Evolutionary conservation across 2,113 vertebrate genomes (phyloP).

Genomic region (Gopherus evgoodei): DNA sequence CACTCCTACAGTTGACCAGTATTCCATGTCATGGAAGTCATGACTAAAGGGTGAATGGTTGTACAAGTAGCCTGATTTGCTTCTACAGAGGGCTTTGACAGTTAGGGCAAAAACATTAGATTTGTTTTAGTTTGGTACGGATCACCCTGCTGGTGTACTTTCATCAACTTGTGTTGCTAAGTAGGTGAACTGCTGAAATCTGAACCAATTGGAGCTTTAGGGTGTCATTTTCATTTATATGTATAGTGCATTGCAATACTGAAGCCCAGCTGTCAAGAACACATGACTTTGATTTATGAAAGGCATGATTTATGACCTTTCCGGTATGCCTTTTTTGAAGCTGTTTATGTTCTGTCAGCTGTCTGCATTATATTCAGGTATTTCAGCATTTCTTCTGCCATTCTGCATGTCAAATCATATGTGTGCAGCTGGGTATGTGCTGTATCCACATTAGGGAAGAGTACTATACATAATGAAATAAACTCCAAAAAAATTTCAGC

Average conservation of each 20-base stretch:
- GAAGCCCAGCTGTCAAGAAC: background rate
- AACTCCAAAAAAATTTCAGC: background rate
- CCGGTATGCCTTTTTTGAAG: background rate
- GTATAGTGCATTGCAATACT: background rate
- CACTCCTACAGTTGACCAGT: background rate
- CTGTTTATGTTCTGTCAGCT: fast-evolving
- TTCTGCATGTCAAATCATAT: background rate
- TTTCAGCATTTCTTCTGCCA: background rate
- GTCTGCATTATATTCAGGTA: background rate
- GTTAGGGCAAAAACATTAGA: background rate
- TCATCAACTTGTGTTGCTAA: background rate
- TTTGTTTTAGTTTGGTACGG: background rate
- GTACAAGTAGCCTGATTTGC: background rate
- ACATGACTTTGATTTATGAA: background rate
- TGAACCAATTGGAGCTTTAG: background rate
- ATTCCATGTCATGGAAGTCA: background rate
- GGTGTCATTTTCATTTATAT: fast-evolving
- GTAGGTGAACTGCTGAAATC: background rate
- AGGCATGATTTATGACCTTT: background rate
- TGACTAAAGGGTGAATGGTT: background rate
- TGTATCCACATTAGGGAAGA: background rate
- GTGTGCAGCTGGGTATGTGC: background rate
- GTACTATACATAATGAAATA: background rate
- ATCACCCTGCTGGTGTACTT: background rate
- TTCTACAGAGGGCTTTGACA: background rate